Evolutionary conservation across 2,888 invertebrate genomes (phyloP), one percentile per base, ranked within the genome.

Genomic region (Eudasyphora cyanicolor): DNA sequence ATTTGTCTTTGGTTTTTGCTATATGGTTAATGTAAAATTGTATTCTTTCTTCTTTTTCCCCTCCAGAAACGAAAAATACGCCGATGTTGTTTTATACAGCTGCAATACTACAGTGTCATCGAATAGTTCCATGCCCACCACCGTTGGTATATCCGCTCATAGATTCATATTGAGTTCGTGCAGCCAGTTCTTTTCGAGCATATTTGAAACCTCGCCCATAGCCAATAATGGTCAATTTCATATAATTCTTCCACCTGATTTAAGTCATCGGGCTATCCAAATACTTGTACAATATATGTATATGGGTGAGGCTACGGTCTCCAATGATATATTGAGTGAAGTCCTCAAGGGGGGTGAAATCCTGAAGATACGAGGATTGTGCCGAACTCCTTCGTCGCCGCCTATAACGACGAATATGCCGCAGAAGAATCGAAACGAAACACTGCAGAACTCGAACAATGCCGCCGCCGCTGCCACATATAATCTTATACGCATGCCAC

Each of bases 241-340:
- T 86, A 94, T 96, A 69, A 95, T 97, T 38, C 93, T 97, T 85
- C 97, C 97, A 14, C 95, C 96, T 2, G 97, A 97, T 89, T 95
- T 97, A 85, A 95, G 95, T 45, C 95, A 95, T 84, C 95, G 95
- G 86, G 96, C 96, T 8, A 93, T 97, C 86, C 96, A 96, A 91
- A 96, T 96, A 84, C 93, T 97, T 19, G 95, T 97, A 54, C 96
- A 97, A 89, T 97, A 97, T 90, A 97, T 97, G 96, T 97, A 97
- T 92, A 95, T 95, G 91, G 95, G 95, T 87, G 89, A 92, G 85
- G 96, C 97, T 32, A 97, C 97, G 57, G 97, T 97, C 32, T 96
- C 96, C 76, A 96, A 97, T 92, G 97, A 96, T 89, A 96, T 97
- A 64, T 91, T 97, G 81, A 96, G 96, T 86, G 95, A 95, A 85